These are phyloP conservation scores for western clawed frog (Xenopus tropicalis) DNA, from an alignment of 2,113 vertebrate genomes.

Conservation along the genomic window DNA sequence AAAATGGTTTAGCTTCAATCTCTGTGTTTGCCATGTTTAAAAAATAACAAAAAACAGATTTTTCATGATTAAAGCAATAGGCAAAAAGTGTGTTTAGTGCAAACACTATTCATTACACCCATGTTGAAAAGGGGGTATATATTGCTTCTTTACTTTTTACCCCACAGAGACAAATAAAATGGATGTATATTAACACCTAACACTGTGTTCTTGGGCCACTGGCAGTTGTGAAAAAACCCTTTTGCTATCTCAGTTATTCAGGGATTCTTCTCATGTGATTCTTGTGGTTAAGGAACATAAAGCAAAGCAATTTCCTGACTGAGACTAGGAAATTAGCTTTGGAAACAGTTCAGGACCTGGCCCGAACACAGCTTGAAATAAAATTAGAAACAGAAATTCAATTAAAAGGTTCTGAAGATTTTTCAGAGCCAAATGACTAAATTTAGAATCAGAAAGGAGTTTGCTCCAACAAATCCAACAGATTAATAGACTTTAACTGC, in stretches of 20 bases:
- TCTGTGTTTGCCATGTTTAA: too few relatives aligned
- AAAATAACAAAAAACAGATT: too few relatives aligned
- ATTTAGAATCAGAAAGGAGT: slow-evolving; percentile 44
- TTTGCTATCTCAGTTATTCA: slow-evolving; percentile 37
- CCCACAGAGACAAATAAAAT: too few relatives aligned
- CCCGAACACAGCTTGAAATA: slow-evolving; percentile 48
- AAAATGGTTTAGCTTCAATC: too few relatives aligned
- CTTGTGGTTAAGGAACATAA: slow-evolving; percentile 56
- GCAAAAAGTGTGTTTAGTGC: too few relatives aligned
- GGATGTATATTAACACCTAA: too few relatives aligned
- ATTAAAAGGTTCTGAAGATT: slow-evolving; percentile 51
- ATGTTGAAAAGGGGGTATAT: too few relatives aligned
- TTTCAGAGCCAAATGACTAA: slow-evolving; percentile 15
- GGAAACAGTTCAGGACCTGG: slow-evolving; percentile 55
- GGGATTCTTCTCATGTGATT: slow-evolving; percentile 45
- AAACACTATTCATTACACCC: too few relatives aligned
- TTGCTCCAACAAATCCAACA: slow-evolving; percentile 43
- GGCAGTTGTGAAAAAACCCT: slow-evolving; percentile 9
- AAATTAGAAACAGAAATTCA: slow-evolving; percentile 55
- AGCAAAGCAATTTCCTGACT: slow-evolving; percentile 63
- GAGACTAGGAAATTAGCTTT: slow-evolving; percentile 61
- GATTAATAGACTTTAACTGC: background rate
- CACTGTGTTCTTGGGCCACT: background rate
- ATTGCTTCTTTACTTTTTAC: too few relatives aligned
- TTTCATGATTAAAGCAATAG: too few relatives aligned